Percentiles rank a stretch among this genome's conserved stretches.
phyloP scores from a whole-genome alignment of 2,113 vertebrate species.

The Sinocyclocheilus grahami region DNA sequence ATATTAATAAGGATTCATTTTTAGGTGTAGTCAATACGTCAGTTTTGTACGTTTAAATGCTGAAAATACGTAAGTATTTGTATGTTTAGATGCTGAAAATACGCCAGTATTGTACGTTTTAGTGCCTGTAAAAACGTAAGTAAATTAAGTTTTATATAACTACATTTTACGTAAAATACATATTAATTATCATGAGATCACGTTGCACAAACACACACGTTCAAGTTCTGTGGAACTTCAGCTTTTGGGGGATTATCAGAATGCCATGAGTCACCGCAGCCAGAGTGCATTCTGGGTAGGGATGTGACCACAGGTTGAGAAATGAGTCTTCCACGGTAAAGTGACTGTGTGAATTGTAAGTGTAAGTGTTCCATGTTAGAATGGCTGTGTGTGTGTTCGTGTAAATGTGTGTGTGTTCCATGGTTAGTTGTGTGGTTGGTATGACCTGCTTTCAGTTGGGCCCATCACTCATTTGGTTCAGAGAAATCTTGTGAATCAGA shows the following conservation, averaged over 20 bases:
- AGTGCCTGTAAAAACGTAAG: too few species aligned
- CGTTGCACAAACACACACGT: not conserved
- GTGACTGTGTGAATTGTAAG: constrained; percentile 49
- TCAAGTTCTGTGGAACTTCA: constrained; percentile 34
- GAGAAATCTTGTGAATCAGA: constrained; percentile 58
- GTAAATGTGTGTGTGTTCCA: constrained; percentile 53
- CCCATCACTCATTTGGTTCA: constrained; percentile 69
- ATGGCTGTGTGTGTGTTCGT: constrained; percentile 4
- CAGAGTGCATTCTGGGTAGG: constrained; percentile 55
- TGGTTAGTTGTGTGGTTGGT: constrained; percentile 53
- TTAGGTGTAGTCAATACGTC: too few species aligned
- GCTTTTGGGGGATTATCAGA: constrained; percentile 32
- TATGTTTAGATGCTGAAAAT: too few species aligned
- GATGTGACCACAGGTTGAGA: constrained; percentile 49
- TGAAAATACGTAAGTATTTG: too few species aligned
- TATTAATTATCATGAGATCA: too few species aligned
- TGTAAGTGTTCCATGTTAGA: constrained; percentile 18
- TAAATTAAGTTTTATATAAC: too few species aligned
- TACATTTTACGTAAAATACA: too few species aligned
- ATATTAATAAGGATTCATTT: too few species aligned
- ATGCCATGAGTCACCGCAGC: constrained; percentile 43
- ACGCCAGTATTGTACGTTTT: too few species aligned
- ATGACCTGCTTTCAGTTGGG: constrained; percentile 72
- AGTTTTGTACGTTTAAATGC: too few species aligned
- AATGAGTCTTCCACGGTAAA: constrained; percentile 47